Evolutionary conservation across 2,888 invertebrate species (phyloP), one percentile per base, ranked within the genome.

Genomic region (Diarsia dahlii): DNA sequence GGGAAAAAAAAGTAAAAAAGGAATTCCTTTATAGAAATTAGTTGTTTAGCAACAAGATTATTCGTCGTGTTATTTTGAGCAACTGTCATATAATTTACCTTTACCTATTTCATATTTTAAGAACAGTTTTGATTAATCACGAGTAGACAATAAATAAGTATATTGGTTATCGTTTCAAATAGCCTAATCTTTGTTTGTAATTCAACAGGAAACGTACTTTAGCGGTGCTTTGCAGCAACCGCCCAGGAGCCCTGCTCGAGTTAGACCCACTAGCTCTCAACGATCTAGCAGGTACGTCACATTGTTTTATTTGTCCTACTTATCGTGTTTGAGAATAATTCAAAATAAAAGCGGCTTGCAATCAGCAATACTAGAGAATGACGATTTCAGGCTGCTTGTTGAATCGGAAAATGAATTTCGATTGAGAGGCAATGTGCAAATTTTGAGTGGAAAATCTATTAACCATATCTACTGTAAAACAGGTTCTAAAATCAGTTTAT

Each of bases 211-310:
- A 95, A 99, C 99, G 0, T 99, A 99, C 96, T 99, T 99, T 97
- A 98, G 98, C 91, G 98, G 98, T 54, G 98, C 98, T 1, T 85
- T 95, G 45, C 93, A 94, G 23, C 97, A 98, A 91, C 99, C 99
- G 9, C 99, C 99, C 34, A 98, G 98, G 93, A 99, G 98, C 89
- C 99, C 99, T 0, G 98, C 98, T 18, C 98, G 98, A 89, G 96
- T 97, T 54, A 97, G 98, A 73, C 97, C 97, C 0, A 93, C 95
- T 9, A 97, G 97, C 88, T 98, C 98, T 85, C 98, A 98, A 90
- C 97, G 98, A 82, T 98, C 98, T 10, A 98, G 98, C 97, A 97
- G 98, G 98, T 98, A 90, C 86, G 52, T 67, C 28, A 23, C 12
- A 39, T 1, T 0, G 48, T n/a, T 45, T 28, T 4, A 28, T n/a